Conservation (phyloP, 2,113 vertebrate species). For the Protobothrops mucrosquamatus region DNA sequence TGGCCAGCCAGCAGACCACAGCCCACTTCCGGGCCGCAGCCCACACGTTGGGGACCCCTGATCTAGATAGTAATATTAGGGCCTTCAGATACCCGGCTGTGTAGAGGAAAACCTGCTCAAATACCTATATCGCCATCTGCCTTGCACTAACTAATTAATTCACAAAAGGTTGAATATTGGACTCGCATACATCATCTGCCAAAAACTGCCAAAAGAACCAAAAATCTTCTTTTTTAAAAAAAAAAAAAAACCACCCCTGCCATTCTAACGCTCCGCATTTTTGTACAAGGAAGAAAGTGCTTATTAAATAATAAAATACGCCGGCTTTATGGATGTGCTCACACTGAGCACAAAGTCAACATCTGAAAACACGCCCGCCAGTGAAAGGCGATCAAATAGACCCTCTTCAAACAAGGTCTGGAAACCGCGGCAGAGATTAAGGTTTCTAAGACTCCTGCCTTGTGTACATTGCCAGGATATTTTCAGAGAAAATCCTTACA, state of each 20-base stretch:
- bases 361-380: neutral
- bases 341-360: slow-evolving; percentile 24
- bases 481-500: slow-evolving; percentile 54
- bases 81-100: neutral
- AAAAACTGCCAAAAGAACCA: neutral
- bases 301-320: slow-evolving; percentile 16
- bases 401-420: slow-evolving; percentile 41
- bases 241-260: neutral
- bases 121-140: neutral
- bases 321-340: slow-evolving; percentile 9
- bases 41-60: too few species aligned
- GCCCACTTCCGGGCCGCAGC: too few species aligned
- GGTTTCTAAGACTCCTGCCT: slow-evolving; percentile 52
- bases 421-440: slow-evolving; percentile 33
- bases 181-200: rapidly evolving
- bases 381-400: slow-evolving; percentile 19
- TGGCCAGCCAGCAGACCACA: too few species aligned
- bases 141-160: neutral
- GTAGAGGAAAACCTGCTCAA: neutral
- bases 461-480: slow-evolving; percentile 37
- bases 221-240: neutral
- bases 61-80: too few species aligned
- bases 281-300: neutral
- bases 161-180: neutral
- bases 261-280: neutral